Conservation (phyloP, 1,140 invertebrate genomes). For the Drosophila triauraria region DNA sequence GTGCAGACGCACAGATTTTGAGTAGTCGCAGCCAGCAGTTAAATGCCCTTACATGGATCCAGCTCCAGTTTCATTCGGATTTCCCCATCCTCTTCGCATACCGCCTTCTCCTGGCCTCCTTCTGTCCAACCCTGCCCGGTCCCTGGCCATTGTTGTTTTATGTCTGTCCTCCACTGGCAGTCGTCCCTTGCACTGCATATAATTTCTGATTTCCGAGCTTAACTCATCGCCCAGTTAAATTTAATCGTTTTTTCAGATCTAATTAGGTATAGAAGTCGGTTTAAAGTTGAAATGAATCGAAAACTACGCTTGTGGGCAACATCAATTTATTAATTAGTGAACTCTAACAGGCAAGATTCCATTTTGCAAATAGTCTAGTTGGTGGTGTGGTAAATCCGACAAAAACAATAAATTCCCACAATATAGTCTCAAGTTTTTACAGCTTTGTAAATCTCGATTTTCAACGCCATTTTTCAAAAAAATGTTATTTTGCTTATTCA, state of each 20-base stretch:
- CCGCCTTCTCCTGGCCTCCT: slow-evolving; percentile 1
- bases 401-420: not conserved
- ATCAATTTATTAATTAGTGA: slow-evolving; percentile 4
- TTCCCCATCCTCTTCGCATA: not conserved
- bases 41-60: slow-evolving; percentile 25
- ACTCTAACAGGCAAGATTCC: too few relatives aligned
- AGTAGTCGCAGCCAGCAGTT: slow-evolving; percentile 58
- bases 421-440: not conserved
- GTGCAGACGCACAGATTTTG: slow-evolving; percentile 82
- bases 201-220: slow-evolving; percentile 73
- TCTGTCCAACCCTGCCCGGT: slow-evolving; percentile 1
- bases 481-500: too few relatives aligned
- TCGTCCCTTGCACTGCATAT: slow-evolving; percentile 59
- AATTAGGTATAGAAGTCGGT: not conserved
- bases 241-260: slow-evolving; percentile 66
- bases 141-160: slow-evolving; percentile 68
- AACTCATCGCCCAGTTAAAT: slow-evolving; percentile 71
- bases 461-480: too few relatives aligned
- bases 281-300: slow-evolving; percentile 1
- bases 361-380: not conserved
- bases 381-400: not conserved
- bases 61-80: slow-evolving; percentile 19
- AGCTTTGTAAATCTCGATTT: too few relatives aligned
- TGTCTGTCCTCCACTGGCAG: slow-evolving; percentile 51
- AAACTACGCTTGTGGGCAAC: not conserved